phyloP scores from a whole-genome alignment of 2,888 invertebrate genomes.

The Tortricodes alternella region DNA sequence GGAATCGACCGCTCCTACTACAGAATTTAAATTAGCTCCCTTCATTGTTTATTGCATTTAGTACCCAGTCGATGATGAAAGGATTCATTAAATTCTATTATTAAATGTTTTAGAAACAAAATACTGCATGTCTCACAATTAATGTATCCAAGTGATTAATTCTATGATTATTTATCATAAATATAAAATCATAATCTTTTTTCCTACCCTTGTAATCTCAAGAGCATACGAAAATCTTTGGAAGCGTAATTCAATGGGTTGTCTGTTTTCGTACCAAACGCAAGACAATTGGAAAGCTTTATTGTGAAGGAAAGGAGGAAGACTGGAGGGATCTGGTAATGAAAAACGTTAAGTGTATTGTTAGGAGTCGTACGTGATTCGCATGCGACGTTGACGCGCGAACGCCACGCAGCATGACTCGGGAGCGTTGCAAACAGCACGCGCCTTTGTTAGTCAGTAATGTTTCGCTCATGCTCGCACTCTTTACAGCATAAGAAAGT shows the following conservation, averaged over 20 bases:
- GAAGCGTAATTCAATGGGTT: background rate
- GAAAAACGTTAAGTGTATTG: slow-evolving; percentile 60
- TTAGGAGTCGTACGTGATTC: slow-evolving; percentile 53
- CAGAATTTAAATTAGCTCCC: slow-evolving; percentile 33
- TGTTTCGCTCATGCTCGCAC: slow-evolving; percentile 21
- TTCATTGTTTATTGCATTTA: slow-evolving; percentile 12
- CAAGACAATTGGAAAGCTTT: slow-evolving; percentile 45
- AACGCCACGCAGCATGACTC: slow-evolving; percentile 5
- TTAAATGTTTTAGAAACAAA: background rate
- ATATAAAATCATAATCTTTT: too few species aligned
- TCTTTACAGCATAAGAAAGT: slow-evolving; percentile 27
- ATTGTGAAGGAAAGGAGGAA: slow-evolving; percentile 41
- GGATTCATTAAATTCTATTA: background rate
- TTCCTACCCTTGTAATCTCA: background rate
- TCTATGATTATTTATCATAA: too few species aligned
- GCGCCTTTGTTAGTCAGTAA: slow-evolving; percentile 27
- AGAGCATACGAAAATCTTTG: background rate
- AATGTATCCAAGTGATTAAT: too few species aligned
- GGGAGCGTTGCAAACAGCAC: slow-evolving; percentile 17
- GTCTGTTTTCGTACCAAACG: slow-evolving; percentile 12
- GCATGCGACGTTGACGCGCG: slow-evolving; percentile 37
- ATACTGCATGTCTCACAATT: background rate
- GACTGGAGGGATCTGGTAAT: slow-evolving; percentile 48
- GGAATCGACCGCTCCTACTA: slow-evolving; percentile 31
- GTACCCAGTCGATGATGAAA: slow-evolving; percentile 1